Conservation (phyloP, 2,888 invertebrate species). For the Drosophila quasianomalipes region DNA sequence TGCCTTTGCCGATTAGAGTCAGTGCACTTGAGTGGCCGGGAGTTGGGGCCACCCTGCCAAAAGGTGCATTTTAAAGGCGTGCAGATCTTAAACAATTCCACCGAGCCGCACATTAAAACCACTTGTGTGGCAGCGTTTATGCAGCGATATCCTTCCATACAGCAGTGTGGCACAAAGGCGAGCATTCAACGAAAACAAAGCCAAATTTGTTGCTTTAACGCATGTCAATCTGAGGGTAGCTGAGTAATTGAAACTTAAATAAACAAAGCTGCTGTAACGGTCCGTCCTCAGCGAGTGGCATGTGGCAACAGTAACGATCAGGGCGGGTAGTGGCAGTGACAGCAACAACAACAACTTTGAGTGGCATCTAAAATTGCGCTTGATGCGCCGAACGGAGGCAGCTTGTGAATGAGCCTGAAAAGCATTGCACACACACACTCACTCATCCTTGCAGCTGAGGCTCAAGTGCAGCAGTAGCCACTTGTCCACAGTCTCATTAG, state of each 20-base stretch:
- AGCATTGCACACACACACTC: constrained; percentile 14
- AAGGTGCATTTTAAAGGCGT: constrained; percentile 21
- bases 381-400: constrained; percentile 9
- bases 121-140: constrained; percentile 45
- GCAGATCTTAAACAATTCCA: background rate
- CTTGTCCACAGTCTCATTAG: constrained; percentile 72
- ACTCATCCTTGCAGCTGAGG: constrained; percentile 35
- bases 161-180: constrained; percentile 33
- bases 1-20: constrained; percentile 40
- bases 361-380: constrained; percentile 42
- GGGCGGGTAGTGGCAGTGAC: background rate
- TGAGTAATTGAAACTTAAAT: constrained; percentile 78
- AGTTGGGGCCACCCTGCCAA: background rate
- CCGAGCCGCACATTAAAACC: constrained; percentile 25
- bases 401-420: constrained; percentile 28
- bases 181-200: constrained; percentile 48
- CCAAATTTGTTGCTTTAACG: constrained; percentile 62
- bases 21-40: constrained; percentile 53
- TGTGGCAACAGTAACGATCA: constrained; percentile 45
- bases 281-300: constrained; percentile 23
- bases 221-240: constrained; percentile 69
- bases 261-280: constrained; percentile 63
- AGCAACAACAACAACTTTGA: constrained; percentile 11
- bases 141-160: constrained; percentile 46
- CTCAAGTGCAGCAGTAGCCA: constrained; percentile 60